These are phyloP conservation scores for Microchrysa polita DNA, from an alignment of 2,888 invertebrate genomes.

Conservation along the genomic window DNA sequence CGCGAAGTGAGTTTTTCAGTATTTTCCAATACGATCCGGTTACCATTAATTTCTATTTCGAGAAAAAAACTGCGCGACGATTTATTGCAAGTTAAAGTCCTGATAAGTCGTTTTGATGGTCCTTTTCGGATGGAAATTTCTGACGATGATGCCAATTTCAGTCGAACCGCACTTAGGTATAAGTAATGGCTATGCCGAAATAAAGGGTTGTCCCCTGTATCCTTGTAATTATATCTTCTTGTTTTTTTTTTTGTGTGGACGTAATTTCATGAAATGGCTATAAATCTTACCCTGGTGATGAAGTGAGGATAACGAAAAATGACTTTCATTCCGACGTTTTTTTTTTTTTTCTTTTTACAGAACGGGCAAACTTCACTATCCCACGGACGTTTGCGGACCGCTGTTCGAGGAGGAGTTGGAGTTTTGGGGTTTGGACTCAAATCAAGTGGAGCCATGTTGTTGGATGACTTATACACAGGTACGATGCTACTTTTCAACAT, in stretches of 20 bases:
- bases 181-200: not conserved
- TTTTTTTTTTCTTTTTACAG: slow-evolving; percentile 65
- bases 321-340: too few relatives aligned
- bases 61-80: slow-evolving; percentile 25
- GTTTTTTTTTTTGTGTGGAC: not conserved
- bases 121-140: too few relatives aligned
- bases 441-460: slow-evolving; percentile 99
- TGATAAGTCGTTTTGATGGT: slow-evolving; percentile 38
- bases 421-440: slow-evolving; percentile 99
- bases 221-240: not conserved
- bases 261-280: not conserved
- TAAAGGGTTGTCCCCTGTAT: not conserved
- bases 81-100: slow-evolving; percentile 47
- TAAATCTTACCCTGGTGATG: slow-evolving; percentile 11
- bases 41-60: slow-evolving; percentile 3
- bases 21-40: slow-evolving; percentile 4
- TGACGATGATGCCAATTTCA: not conserved
- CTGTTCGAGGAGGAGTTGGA: slow-evolving; percentile 99
- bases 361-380: slow-evolving; percentile 98
- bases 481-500: slow-evolving; percentile 47
- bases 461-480: slow-evolving; percentile 99
- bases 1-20: not conserved
- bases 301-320: not conserved
- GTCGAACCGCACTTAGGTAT: not conserved
- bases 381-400: slow-evolving; percentile 98